Evolutionary conservation across 2,797 vertebrate genomes (phyloP), one percentile per base, ranked within the genome.

Genomic region (Gastrophryne carolinensis): DNA sequence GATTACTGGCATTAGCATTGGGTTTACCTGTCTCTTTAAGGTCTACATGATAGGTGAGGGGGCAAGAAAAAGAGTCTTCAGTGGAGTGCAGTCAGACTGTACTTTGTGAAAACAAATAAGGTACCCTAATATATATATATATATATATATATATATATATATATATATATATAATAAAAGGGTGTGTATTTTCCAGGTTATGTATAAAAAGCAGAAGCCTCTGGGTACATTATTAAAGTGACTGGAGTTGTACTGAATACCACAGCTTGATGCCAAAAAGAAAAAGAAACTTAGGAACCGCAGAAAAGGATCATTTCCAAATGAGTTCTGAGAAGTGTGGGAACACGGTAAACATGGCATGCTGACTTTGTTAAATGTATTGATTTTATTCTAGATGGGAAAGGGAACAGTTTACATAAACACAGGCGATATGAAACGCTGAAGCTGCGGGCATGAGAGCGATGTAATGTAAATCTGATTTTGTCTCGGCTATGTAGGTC

Each of bases 291-390:
- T n/a, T 73, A 27, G 30, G 70, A 21, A 67, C 41, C 19, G 50
- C 50, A 67, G 60, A 70, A 75, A 15, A 72, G 72, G 19, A 26
- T 64, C 79, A 49, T 32, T 78, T 74, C 80, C 54, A 34, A 7
- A 8, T 68, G 82, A 79, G 23, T 83, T 82, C 68, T 81, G 82
- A 26, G 29, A 69, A 78, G 57, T 10, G 1, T 68, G 73, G 57
- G 68, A 82, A 61, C 66, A 80, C 15, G 72, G 61, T 32, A 67
- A 74, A 35, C 5, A 56, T 74, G 19, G 27, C 30, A 0, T 74
- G 19, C n/a, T 47, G 37, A 1, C 63, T 80, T 21, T 53, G 66
- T 21, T 68, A 79, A 63, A 62, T 61, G 15, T 21, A 50, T 8
- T 32, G 26, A 49, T 49, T 54, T 54, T 54, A 15, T 81, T 78